Evolutionary conservation across 1,140 invertebrate genomes (phyloP), one percentile per base, ranked within the genome.

Genomic region (Listronotus oregonensis): DNA sequence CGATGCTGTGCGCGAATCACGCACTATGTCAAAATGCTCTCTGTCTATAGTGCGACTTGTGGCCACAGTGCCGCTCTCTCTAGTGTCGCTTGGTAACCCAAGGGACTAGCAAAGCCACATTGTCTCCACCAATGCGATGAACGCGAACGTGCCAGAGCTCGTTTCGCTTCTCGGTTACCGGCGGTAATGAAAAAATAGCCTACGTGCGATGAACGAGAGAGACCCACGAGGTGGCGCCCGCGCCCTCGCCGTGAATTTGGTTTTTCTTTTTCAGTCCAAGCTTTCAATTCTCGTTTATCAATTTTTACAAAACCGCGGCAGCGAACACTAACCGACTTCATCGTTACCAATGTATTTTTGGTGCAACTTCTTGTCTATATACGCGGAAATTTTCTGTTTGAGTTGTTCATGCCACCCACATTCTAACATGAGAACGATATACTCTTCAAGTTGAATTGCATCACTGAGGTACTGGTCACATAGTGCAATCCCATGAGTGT

Each of bases 381-480:
- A n/a, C n/a, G n/a, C n/a, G n/a, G n/a, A n/a, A n/a, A n/a, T n/a
- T n/a, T n/a, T n/a, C n/a, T n/a, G n/a, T 39, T 12, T 39, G 37
- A 39, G 37, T 39, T 39, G 37, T 39, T 39, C 37, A 39, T 39
- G 37, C 37, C 37, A 39, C 37, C 37, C 37, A 12, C 37, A 39
- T 39, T 39, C 37, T 39, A 39, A 39, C 37, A 39, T 39, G 37
- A 39, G 37, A 39, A 39, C 37, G 37, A 39, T 39, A 39, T 39
- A 39, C 37, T 39, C 37, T 39, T 39, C 37, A 39, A 39, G 37
- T 39, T 39, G 37, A 39, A 39, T 39, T 39, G 37, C 37, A 39
- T 39, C 37, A 39, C 37, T 39, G 37, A 39, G 37, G 37, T 39
- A 39, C 37, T 39, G 37, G 37, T 39, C 37, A 39, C 37, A 39